A percentile compares a stretch with the other conserved stretches of the same genome.
Evolutionary conservation across 23 tunicate genomes (phyloP).

Genomic region (Diplosoma virens): DNA sequence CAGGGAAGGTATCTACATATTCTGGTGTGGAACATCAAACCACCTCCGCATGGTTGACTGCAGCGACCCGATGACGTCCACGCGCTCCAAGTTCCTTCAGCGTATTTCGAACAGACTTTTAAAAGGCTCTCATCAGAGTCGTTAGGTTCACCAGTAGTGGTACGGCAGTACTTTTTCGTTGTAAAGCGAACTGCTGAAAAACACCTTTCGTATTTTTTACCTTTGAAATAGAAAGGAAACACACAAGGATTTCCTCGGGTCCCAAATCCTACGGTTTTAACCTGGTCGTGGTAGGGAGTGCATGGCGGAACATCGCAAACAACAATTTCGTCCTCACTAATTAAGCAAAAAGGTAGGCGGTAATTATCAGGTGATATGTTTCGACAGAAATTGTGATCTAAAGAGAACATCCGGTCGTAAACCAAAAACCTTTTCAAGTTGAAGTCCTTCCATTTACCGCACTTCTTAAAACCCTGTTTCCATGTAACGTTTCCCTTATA

Average conservation of each 20-base stretch:
- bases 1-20: conserved; percentile 12
- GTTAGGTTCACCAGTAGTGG: no score
- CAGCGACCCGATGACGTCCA: background rate
- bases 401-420: background rate
- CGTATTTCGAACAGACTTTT: conserved; percentile 12
- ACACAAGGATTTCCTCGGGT: conserved; percentile 13
- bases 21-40: background rate
- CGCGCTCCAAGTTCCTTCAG: conserved; percentile 5
- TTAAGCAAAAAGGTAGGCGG: conserved; percentile 30
- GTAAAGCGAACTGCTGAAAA: no score
- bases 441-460: background rate
- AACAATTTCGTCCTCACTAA: background rate
- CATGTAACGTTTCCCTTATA: conserved; percentile 28
- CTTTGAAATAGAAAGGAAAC: conserved; percentile 35
- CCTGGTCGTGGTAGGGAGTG: background rate
- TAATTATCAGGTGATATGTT: conserved; percentile 22
- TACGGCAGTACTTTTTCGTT: no score
- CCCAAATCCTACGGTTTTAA: background rate
- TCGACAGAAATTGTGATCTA: conserved; percentile 41
- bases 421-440: background rate
- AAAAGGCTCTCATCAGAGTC: no score
- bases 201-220: background rate
- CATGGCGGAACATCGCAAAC: conserved; percentile 50
- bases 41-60: conserved; percentile 8
- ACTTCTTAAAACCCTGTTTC: background rate